A percentile compares a stretch with the other conserved stretches of the same genome.
Evolutionary conservation across 2,888 invertebrate genomes (phyloP).

Genomic region (Drosophila kuntzei): DNA sequence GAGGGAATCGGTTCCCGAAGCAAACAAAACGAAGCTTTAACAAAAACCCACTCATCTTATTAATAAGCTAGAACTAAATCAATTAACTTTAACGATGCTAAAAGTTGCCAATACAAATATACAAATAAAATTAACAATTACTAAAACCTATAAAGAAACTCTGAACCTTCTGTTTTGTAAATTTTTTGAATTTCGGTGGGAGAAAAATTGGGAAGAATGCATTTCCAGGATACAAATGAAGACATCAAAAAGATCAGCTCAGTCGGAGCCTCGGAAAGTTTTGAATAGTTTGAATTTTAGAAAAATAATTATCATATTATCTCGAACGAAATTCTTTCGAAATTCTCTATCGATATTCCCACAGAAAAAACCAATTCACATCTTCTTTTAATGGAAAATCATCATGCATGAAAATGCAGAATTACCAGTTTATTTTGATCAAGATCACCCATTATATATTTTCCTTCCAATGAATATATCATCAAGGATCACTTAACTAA

Average conservation of each 20-base stretch:
- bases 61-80: slow-evolving; percentile 70
- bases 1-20: slow-evolving; percentile 2
- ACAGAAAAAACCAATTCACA: too few relatives aligned
- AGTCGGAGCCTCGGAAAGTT: not conserved
- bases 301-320: too few relatives aligned
- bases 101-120: slow-evolving; percentile 72
- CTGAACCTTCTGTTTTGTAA: not conserved
- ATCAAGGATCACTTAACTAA: not conserved
- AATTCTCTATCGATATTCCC: too few relatives aligned
- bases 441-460: too few relatives aligned
- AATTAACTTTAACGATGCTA: slow-evolving; percentile 70
- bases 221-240: too few relatives aligned
- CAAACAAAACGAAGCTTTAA: slow-evolving; percentile 71
- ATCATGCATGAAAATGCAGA: not conserved
- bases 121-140: slow-evolving; percentile 61
- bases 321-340: too few relatives aligned
- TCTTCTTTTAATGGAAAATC: not conserved
- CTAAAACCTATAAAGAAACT: slow-evolving; percentile 42
- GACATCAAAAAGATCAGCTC: not conserved
- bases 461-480: not conserved
- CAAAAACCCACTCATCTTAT: slow-evolving; percentile 69
- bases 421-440: not conserved
- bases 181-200: not conserved
- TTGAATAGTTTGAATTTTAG: too few relatives aligned
- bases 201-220: not conserved